These are phyloP conservation scores for Laticauda laticaudata DNA, from an alignment of 2,113 vertebrate genomes.

Conservation along the genomic window DNA sequence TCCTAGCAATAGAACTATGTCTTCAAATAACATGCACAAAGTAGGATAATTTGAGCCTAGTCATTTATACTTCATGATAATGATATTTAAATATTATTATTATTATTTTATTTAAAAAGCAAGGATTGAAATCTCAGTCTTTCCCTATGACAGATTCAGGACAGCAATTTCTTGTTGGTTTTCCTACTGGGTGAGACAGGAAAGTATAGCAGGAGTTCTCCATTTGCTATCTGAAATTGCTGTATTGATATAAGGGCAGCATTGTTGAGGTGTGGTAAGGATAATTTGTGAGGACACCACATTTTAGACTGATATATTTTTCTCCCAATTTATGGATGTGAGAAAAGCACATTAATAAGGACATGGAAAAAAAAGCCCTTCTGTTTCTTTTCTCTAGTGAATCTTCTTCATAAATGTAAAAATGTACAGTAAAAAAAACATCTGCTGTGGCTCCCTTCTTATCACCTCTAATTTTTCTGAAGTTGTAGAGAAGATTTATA, in stretches of 20 bases:
- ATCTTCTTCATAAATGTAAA: neutral
- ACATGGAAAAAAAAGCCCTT: neutral
- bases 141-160: neutral
- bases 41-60: neutral
- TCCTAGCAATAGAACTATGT: neutral
- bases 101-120: neutral
- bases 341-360: neutral
- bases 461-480: neutral
- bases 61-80: neutral
- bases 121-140: neutral
- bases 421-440: neutral
- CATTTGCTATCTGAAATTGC: neutral
- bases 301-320: neutral
- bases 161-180: neutral
- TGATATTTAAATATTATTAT: neutral
- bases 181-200: neutral
- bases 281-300: neutral
- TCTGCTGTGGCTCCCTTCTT: neutral
- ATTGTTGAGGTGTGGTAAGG: neutral
- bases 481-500: neutral
- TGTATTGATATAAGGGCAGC: neutral
- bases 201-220: neutral
- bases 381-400: neutral
- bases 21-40: neutral
- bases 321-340: neutral